A percentile compares a stretch with the other conserved stretches of the same genome.
phyloP scores from a whole-genome alignment of 2,113 vertebrate species.

The Dissostichus mawsoni region DNA sequence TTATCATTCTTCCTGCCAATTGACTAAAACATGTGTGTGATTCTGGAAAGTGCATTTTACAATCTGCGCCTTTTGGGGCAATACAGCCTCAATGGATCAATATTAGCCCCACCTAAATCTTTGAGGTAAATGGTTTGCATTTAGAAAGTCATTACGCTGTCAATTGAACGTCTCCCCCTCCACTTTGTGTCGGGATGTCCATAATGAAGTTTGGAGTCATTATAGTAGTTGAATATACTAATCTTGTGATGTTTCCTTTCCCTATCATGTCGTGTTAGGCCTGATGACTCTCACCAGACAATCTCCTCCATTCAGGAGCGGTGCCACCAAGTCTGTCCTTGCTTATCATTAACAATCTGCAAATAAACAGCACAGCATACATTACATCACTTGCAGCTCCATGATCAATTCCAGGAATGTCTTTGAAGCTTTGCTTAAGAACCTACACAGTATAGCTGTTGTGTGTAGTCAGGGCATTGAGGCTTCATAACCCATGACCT shows the following conservation, averaged over 20 bases:
- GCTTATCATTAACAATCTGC: conserved; percentile 85
- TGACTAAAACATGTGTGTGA: conserved; percentile 56
- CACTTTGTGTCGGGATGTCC: conserved; percentile 48
- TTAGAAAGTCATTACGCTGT: conserved; percentile 76
- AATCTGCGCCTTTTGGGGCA: conserved; percentile 27
- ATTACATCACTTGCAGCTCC: conserved; percentile 83
- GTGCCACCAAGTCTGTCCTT: conserved; percentile 83
- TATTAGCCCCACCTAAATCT: conserved; percentile 51
- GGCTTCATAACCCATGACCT: conserved; percentile 63
- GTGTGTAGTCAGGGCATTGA: conserved; percentile 49
- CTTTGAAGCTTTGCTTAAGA: conserved; percentile 83
- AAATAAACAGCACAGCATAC: conserved; percentile 84
- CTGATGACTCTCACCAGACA: conserved; percentile 76
- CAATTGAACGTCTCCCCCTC: conserved; percentile 57
- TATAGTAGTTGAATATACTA: conserved; percentile 65
- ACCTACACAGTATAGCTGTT: conserved; percentile 64
- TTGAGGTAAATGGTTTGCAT: conserved; percentile 49
- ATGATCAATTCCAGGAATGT: conserved; percentile 84
- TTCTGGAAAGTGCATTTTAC: conserved; percentile 62
- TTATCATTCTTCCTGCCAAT: conserved; percentile 61
- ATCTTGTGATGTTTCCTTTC: conserved; percentile 77
- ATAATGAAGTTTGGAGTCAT: conserved; percentile 72
- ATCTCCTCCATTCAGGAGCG: conserved; percentile 72
- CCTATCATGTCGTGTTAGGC: conserved; percentile 76
- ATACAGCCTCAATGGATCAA: conserved; percentile 39